Evolutionary conservation across 2,797 vertebrate species (phyloP).

Genomic region (Petrocephalus sullivani): DNA sequence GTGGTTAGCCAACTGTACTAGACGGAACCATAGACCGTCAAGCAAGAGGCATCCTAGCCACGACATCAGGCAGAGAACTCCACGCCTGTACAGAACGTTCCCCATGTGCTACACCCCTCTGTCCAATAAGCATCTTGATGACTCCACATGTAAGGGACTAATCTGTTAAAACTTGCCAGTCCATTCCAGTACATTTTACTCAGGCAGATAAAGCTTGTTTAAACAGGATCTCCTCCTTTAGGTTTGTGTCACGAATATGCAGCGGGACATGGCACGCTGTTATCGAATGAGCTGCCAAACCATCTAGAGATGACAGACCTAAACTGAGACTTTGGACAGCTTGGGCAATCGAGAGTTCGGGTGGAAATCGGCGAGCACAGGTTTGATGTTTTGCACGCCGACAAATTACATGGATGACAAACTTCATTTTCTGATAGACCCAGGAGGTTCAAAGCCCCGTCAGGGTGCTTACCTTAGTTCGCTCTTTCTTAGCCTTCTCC

Average conservation of each 20-base stretch:
- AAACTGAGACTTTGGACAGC: background rate
- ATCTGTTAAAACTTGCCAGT: slow-evolving; percentile 23
- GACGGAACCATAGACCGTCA: background rate
- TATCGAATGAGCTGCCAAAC: background rate
- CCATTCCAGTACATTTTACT: background rate
- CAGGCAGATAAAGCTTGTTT: background rate
- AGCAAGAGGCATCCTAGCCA: background rate
- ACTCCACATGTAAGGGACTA: background rate
- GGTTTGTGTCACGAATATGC: background rate
- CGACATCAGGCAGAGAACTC: background rate
- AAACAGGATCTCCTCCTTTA: background rate
- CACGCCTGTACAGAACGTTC: slow-evolving; percentile 1
- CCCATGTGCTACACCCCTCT: background rate
- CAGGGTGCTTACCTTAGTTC: slow-evolving; percentile 78
- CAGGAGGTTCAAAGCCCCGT: background rate
- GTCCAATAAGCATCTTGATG: background rate
- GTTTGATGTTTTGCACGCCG: background rate
- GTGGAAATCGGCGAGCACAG: background rate
- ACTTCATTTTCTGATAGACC: background rate
- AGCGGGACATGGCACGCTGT: background rate
- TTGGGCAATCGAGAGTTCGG: background rate
- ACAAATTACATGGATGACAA: background rate
- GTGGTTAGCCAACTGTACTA: background rate
- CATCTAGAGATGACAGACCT: background rate
- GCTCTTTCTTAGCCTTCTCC: slow-evolving; percentile 95